Percentiles rank a stretch among this genome's conserved stretches.
These are phyloP conservation scores for Cyprinodon tularosa DNA, from an alignment of 2,113 vertebrate genomes.

Conservation along the genomic window DNA sequence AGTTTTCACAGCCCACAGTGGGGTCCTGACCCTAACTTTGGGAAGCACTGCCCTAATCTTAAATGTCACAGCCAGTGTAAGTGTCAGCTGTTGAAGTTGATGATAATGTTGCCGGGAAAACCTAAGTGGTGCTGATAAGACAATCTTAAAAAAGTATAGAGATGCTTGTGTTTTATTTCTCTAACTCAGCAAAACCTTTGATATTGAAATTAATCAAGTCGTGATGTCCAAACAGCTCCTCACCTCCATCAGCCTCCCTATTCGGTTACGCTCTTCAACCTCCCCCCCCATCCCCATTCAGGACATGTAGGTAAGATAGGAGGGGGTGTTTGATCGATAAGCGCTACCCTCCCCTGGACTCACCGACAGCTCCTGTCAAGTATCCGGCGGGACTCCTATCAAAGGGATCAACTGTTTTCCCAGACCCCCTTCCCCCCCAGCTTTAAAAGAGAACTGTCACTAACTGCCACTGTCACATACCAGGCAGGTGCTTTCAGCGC, in stretches of 20 bases:
- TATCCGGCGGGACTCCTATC: conserved; percentile 69
- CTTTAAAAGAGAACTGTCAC: conserved; percentile 74
- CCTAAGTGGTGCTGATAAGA: background rate
- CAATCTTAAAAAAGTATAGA: background rate
- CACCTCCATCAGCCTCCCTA: background rate
- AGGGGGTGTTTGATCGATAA: conserved; percentile 82
- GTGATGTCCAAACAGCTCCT: background rate
- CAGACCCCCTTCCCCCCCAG: conserved; percentile 21
- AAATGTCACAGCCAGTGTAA: background rate
- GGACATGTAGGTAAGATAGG: conserved; percentile 85
- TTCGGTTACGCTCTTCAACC: conserved; percentile 21
- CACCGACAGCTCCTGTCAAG: conserved; percentile 79
- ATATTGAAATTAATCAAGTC: conserved; percentile 7
- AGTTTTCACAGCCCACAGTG: background rate
- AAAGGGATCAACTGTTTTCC: conserved; percentile 64
- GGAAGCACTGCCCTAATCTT: background rate
- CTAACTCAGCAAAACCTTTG: background rate
- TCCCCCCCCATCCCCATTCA: conserved; percentile 27
- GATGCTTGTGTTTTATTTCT: background rate
- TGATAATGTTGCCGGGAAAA: conserved; percentile 6
- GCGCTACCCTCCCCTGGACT: conserved; percentile 74
- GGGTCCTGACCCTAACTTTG: background rate
- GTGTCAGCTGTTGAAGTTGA: background rate
- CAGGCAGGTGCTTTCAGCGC: conserved; percentile 81
- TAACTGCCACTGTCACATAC: conserved; percentile 78